A percentile compares a stretch with the other conserved stretches of the same genome.
These are phyloP conservation scores for Malthinus seriepunctatus DNA, from an alignment of 2,888 invertebrate species.

Conservation along the genomic window DNA sequence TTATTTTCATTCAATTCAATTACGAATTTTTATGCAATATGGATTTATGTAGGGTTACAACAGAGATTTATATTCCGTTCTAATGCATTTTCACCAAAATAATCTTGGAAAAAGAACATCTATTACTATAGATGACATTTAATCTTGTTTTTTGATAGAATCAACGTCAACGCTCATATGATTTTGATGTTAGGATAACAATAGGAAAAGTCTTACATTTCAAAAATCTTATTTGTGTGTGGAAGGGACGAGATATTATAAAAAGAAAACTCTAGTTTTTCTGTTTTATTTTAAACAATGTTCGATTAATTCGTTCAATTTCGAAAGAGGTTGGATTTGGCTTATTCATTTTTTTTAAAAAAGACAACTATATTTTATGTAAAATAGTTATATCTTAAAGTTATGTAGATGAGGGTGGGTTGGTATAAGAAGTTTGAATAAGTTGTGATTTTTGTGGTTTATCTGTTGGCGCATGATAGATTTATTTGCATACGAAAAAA, in stretches of 20 bases:
- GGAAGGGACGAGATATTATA: too few species aligned
- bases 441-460: slow-evolving; percentile 8
- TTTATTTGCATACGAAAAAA: slow-evolving; percentile 2
- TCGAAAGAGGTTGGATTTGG: too few species aligned
- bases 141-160: slow-evolving; percentile 4
- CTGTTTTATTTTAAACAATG: too few species aligned
- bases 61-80: not conserved
- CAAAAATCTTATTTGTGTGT: not conserved
- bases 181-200: slow-evolving; percentile 1
- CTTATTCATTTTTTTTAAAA: too few species aligned
- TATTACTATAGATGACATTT: slow-evolving; percentile 6
- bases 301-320: too few species aligned
- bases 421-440: slow-evolving; percentile 7
- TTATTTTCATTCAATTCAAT: too few species aligned
- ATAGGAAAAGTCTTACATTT: not conserved
- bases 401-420: not conserved
- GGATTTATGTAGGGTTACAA: too few species aligned
- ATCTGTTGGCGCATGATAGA: slow-evolving; percentile 7
- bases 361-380: not conserved
- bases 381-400: slow-evolving; percentile 5
- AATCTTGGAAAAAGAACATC: slow-evolving; percentile 2
- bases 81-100: slow-evolving; percentile 1
- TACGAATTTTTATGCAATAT: too few species aligned
- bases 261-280: too few species aligned
- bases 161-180: slow-evolving; percentile 2